Evolutionary conservation across 2,888 invertebrate genomes (phyloP).

Genomic region (Polyommatus icarus): DNA sequence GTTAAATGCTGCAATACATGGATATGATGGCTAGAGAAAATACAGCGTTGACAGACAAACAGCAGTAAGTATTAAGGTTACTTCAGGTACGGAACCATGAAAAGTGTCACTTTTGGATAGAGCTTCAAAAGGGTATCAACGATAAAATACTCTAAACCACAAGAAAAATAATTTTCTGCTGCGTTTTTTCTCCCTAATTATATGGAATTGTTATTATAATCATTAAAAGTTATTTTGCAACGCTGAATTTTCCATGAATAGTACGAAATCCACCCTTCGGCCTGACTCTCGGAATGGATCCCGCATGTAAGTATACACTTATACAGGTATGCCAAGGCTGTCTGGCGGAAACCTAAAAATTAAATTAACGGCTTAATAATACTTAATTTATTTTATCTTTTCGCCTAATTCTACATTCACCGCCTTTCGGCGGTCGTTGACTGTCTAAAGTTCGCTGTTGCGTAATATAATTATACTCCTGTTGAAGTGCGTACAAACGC

Average conservation of each 20-base stretch:
- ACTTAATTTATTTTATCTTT: constrained; percentile 5
- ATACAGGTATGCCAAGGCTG: neutral
- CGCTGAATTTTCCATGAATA: neutral
- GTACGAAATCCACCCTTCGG: neutral
- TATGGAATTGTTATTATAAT: too few relatives aligned
- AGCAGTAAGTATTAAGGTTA: too few relatives aligned
- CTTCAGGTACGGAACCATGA: too few relatives aligned
- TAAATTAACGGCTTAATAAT: constrained; percentile 3
- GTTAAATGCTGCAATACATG: too few relatives aligned
- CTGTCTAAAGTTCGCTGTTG: constrained; percentile 12
- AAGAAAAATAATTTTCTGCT: too few relatives aligned
- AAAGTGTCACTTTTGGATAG: too few relatives aligned
- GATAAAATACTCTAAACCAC: too few relatives aligned
- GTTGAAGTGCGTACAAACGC: neutral
- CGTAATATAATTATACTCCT: neutral
- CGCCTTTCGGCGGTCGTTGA: constrained; percentile 13
- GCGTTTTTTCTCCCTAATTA: too few relatives aligned
- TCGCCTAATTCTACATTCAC: constrained; percentile 17
- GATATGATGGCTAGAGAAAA: too few relatives aligned
- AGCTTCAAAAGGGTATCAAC: too few relatives aligned
- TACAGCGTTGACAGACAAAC: too few relatives aligned
- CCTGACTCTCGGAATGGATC: neutral
- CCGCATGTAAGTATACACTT: neutral
- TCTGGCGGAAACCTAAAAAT: constrained; percentile 1
- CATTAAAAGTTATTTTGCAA: neutral